Percentiles rank a stretch among this genome's conserved stretches.
Conservation (phyloP, 2,888 invertebrate species). For the Seira sanloemensis region DNA sequence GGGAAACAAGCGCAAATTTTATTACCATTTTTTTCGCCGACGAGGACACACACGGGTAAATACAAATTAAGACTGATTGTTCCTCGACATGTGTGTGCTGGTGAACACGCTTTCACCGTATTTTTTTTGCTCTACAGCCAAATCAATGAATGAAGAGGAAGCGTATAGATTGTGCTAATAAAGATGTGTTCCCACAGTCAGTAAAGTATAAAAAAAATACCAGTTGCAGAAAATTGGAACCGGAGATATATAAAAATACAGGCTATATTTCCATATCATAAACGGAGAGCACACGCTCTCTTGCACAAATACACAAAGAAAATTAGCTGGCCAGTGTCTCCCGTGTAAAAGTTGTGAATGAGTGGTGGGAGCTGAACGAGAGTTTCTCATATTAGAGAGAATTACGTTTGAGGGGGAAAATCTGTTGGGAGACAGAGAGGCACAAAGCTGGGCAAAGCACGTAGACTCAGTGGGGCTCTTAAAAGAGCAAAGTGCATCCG, state of each 20-base stretch:
- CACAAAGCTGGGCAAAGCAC: not conserved
- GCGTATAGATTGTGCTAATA: not conserved
- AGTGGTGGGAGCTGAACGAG: too few species aligned
- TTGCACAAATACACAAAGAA: not conserved
- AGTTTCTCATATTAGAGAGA: not conserved
- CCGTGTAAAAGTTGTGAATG: too few species aligned
- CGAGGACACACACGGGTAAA: not conserved
- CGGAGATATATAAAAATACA: too few species aligned
- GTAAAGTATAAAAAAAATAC: too few species aligned
- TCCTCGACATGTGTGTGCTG: not conserved
- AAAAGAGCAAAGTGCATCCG: not conserved
- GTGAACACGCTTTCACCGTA: not conserved
- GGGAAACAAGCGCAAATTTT: not conserved
- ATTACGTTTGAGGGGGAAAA: slow-evolving; percentile 9
- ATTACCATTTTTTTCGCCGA: not conserved
- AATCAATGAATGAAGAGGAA: slow-evolving; percentile 17
- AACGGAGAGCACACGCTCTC: too few species aligned
- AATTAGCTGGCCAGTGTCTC: not conserved
- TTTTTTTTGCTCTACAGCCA: not conserved
- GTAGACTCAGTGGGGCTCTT: not conserved
- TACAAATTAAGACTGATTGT: not conserved
- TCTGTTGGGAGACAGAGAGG: slow-evolving; percentile 10
- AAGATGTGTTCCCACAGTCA: too few species aligned
- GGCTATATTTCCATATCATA: too few species aligned
- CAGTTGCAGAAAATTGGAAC: too few species aligned